Conservation (phyloP, 2,797 vertebrate genomes). For the Hypotaenidia philippensis region DNA sequence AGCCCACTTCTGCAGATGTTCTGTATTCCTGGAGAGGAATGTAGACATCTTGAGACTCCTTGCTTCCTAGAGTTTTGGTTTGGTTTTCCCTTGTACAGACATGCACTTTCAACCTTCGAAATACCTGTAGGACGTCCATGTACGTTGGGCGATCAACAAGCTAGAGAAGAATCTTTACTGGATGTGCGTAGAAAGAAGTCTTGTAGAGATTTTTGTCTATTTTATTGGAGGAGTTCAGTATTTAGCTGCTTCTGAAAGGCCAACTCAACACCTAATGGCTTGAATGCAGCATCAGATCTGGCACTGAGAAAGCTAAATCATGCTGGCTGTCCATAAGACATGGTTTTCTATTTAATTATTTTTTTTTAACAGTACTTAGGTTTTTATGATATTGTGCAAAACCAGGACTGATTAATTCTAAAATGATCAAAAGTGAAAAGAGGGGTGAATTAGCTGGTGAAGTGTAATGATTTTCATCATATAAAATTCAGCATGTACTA, state of each 20-base stretch:
- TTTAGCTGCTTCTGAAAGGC: conserved; percentile 26
- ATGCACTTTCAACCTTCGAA: background rate
- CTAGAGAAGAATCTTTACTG: background rate
- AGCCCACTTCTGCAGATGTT: background rate
- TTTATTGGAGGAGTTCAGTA: background rate
- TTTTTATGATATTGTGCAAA: background rate
- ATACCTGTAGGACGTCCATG: background rate
- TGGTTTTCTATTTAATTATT: background rate
- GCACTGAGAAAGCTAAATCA: background rate
- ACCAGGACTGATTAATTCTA: background rate
- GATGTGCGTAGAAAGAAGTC: background rate
- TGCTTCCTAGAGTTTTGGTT: background rate
- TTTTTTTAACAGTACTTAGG: background rate
- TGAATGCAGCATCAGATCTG: background rate
- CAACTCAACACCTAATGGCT: background rate
- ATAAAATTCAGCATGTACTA: background rate
- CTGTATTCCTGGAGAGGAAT: background rate
- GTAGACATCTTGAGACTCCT: background rate
- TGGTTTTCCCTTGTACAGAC: background rate
- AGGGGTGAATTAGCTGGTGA: background rate
- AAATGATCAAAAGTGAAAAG: background rate
- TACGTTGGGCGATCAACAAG: background rate
- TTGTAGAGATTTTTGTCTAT: background rate
- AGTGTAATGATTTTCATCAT: background rate
- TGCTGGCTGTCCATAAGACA: background rate